phyloP scores from a whole-genome alignment of 1,140 invertebrate genomes.

The Paraescarpia echinospica region DNA sequence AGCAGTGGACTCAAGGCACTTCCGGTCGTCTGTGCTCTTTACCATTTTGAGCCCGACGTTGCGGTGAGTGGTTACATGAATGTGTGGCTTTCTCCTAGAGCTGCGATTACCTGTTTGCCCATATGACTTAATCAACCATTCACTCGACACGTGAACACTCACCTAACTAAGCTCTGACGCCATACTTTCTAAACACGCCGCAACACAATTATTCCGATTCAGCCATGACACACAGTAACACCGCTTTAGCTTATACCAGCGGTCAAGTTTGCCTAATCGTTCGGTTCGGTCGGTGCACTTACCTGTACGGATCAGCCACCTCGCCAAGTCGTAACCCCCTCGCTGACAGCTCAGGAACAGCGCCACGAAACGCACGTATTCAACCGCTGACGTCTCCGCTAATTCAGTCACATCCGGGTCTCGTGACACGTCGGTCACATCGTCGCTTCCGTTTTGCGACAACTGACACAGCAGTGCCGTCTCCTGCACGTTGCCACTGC shows the following conservation, averaged over 20 bases:
- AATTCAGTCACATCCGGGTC: not conserved
- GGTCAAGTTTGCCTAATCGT: not conserved
- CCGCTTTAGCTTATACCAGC: not conserved
- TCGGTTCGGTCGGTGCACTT: not conserved
- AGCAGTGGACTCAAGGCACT: too few relatives aligned
- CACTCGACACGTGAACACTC: not conserved
- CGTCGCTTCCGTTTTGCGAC: not conserved
- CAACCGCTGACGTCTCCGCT: not conserved
- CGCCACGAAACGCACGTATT: constrained; percentile 9
- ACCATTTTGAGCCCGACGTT: not conserved
- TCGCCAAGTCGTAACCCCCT: not conserved
- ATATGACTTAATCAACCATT: not conserved
- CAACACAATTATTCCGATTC: not conserved
- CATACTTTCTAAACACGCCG: not conserved
- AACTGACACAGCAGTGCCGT: not conserved
- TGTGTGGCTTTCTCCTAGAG: not conserved
- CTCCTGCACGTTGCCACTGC: not conserved
- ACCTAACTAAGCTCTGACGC: not conserved
- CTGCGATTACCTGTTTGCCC: not conserved
- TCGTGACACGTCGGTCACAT: not conserved
- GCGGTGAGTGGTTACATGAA: not conserved
- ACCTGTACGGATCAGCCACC: not conserved
- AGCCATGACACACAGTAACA: not conserved
- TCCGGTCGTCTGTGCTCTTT: not conserved
- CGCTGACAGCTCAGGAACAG: not conserved